Evolutionary conservation across 2,888 invertebrate species (phyloP), one percentile per base, ranked within the genome.

Genomic region (Chymomyza amoena): DNA sequence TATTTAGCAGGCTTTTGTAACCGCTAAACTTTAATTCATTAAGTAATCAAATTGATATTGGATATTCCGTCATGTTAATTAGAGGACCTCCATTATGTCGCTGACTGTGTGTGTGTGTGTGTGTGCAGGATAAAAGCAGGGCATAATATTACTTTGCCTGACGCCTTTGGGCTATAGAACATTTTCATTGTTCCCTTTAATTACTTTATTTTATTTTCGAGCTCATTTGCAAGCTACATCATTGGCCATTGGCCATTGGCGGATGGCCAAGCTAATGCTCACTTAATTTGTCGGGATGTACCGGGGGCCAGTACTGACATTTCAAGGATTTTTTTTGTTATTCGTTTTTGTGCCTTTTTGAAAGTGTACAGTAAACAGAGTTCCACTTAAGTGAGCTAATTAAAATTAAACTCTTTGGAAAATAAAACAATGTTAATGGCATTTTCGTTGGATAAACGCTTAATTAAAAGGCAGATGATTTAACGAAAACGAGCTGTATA

Each of bases 281-380:
- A 16, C 56, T 64, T 64, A 56, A 64, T 64, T 54, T 36, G 54
- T 18, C 54, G 20, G 25, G 18, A 32, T 32, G 32, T 32, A 32
- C 15, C 18, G 54, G 13, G 54, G 15, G 52, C n/a, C n/a, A 54
- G 4, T 32, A 63, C 56, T 32, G 64, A 57, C 65, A 66, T 72
- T 72, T 71, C 72, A 66, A 72, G 39, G 71, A 72, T 72, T 66
- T 72, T 71, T 71, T 71, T 10, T 45, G 39, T 13, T 45, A 2
- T 13, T 9, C 9, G 32, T 45, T 45, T 45, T 45, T 45, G 10
- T 45, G 39, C 39, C 39, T 45, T 45, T 45, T 13, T 45, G 13
- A 45, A 45, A 45, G 39, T 13, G 10, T 45, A 45, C 13, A 45
- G 39, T 45, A 45, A 45, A 45, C 39, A 45, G 13, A 13, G 39